Evolutionary conservation across 2,113 vertebrate genomes (phyloP), one percentile per base, ranked within the genome.

Genomic region (Typhlomys cinereus): DNA sequence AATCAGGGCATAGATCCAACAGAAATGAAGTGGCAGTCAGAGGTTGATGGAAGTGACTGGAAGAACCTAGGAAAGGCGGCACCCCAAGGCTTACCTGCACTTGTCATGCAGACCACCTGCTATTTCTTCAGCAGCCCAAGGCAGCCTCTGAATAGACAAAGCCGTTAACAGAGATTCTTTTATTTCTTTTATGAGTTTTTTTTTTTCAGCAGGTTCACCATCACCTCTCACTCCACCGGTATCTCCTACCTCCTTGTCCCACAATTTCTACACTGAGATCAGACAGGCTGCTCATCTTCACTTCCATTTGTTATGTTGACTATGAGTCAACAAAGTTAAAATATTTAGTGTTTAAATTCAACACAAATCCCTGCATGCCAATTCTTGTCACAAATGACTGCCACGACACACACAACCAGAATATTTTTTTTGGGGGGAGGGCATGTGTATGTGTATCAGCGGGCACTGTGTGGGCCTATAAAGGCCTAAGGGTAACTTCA

Each of bases 1-100:
- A 91, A 95, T 85, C 91, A 87, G 75, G 61, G 92, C 88, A 94
- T 81, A 96, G 91, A 96, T 94, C 91, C 96, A 94, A 94, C 54
- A 89, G 92, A 96, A 95, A 89, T 95, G 90, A 96, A 94, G 78
- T 94, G 67, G 76, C 61, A 74, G 48, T 41, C 23, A 85, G 93
- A 93, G 91, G 91, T 96, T 80, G 41, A 87, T 84, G 71, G n/a
- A 89, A 73, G 93, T 94, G 91, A 84, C 80, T 84, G 73, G 89
- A 94, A 89, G 80, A 89, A 69, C 41, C 54, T 66, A 39, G 14
- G 20, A 84, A 90, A 89, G 54, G 41, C 17, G 57, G 88, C 79
- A 83, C 79, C 75, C 76, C 67, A n/a, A 27, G 14, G 70, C 29
- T 95, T 86, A 93, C 85, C 70, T 67, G 11, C 5, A 80, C 75